phyloP scores from a whole-genome alignment of 2,888 invertebrate genomes.

The Gastrophysa polygoni region DNA sequence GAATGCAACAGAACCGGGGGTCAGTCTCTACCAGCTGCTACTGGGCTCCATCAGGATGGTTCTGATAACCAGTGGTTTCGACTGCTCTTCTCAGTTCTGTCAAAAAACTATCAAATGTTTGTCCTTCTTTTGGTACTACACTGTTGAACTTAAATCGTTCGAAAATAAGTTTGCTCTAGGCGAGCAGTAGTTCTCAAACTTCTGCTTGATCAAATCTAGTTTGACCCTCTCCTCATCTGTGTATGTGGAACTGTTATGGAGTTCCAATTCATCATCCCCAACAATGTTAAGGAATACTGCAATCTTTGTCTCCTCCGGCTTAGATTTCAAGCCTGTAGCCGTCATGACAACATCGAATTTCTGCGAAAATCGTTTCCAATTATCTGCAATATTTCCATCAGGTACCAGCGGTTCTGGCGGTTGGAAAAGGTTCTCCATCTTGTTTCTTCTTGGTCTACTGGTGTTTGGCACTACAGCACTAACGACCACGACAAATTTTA shows the following conservation, averaged over 20 bases:
- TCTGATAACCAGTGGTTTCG: slow-evolving; percentile 41
- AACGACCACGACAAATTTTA: too few species aligned
- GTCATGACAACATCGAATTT: slow-evolving; percentile 27
- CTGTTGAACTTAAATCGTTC: slow-evolving; percentile 39
- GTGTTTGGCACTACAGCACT: too few species aligned
- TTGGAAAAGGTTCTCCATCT: slow-evolving; percentile 12
- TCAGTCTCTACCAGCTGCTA: too few species aligned
- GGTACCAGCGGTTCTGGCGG: slow-evolving; percentile 19
- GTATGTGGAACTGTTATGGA: slow-evolving; percentile 27
- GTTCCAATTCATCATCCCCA: slow-evolving; percentile 35
- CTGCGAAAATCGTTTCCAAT: slow-evolving; percentile 24
- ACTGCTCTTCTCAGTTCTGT: slow-evolving; percentile 40
- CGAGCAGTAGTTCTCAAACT: slow-evolving; percentile 23
- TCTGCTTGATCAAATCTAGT: slow-evolving; percentile 9
- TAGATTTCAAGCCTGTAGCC: slow-evolving; percentile 16
- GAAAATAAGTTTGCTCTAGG: slow-evolving; percentile 29
- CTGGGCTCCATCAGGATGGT: too few species aligned
- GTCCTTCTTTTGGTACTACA: slow-evolving; percentile 40
- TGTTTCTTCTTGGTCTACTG: too few species aligned
- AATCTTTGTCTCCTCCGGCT: slow-evolving; percentile 20
- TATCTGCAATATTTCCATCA: slow-evolving; percentile 24
- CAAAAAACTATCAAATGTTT: slow-evolving; percentile 43
- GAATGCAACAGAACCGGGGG: too few species aligned
- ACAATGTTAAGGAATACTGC: slow-evolving; percentile 25
- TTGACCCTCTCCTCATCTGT: too few species aligned